These are phyloP conservation scores for Indicator maculatus DNA, from an alignment of 2,113 vertebrate species.

Conservation along the genomic window DNA sequence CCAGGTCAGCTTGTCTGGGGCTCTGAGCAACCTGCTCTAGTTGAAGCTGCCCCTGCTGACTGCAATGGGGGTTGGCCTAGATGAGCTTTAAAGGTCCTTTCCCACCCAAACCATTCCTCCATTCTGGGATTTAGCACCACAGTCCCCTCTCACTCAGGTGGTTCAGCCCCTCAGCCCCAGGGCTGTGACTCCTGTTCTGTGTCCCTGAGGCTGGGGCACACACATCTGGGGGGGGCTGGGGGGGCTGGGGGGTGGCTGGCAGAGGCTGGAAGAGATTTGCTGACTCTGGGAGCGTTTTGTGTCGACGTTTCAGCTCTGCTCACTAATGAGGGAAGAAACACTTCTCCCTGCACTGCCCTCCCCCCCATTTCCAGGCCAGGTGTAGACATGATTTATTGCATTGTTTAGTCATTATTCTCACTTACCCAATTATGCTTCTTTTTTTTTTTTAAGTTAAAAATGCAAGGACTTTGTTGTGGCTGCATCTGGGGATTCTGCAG, in stretches of 20 bases:
- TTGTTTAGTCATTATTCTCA: constrained; percentile 70
- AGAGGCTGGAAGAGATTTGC: constrained; percentile 22
- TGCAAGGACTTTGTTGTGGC: constrained; percentile 61
- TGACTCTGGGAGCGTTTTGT: constrained; percentile 37
- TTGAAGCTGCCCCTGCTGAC: too few relatives aligned
- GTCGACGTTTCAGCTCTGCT: background rate
- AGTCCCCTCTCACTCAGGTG: accelerated
- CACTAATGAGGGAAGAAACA: constrained; percentile 28
- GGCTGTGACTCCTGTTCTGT: accelerated
- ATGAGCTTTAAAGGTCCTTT: too few relatives aligned
- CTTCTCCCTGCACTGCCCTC: background rate
- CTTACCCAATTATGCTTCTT: constrained; percentile 68
- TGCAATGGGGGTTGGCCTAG: too few relatives aligned
- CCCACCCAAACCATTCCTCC: too few relatives aligned
- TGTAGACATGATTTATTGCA: constrained; percentile 71
- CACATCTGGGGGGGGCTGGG: background rate
- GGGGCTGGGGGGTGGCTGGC: background rate
- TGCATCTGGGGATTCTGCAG: constrained; percentile 67
- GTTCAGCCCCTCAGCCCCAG: background rate
- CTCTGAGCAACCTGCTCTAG: too few relatives aligned
- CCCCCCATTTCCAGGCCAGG: constrained; percentile 52
- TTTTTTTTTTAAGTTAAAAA: constrained; percentile 55
- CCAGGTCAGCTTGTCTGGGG: too few relatives aligned
- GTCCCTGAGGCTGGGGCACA: accelerated
- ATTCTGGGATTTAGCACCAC: background rate